Conservation (phyloP, 2,797 vertebrate genomes). For the Hydrophis major region DNA sequence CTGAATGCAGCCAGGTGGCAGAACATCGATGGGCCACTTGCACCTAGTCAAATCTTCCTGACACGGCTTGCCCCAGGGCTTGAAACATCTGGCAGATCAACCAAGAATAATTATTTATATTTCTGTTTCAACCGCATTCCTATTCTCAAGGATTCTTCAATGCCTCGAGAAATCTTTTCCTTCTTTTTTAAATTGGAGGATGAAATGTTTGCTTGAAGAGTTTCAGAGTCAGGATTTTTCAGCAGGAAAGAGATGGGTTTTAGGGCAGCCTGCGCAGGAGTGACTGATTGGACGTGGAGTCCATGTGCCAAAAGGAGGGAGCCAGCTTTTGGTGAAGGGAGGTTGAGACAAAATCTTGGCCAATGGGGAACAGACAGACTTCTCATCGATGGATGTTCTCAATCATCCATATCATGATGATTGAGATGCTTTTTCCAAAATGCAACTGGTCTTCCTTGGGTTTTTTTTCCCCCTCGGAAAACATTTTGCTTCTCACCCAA, state of each 20-base stretch:
- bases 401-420: neutral
- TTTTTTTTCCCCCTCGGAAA: neutral
- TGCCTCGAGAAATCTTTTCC: neutral
- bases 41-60: neutral
- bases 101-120: neutral
- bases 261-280: neutral
- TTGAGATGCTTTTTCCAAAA: neutral
- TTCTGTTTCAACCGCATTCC: conserved; percentile 3
- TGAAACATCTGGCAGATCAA: neutral
- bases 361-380: neutral
- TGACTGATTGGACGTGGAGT: neutral
- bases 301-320: too few species aligned
- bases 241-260: neutral
- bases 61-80: neutral
- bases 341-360: neutral
- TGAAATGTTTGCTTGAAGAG: neutral
- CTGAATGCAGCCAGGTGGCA: neutral
- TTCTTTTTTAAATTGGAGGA: neutral
- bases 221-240: neutral
- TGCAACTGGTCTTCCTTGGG: neutral
- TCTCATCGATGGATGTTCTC: neutral
- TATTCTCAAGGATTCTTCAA: conserved; percentile 1
- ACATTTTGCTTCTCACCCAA: neutral
- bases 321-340: neutral
- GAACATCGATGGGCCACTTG: neutral